Evolutionary conservation across 2,113 vertebrate genomes (phyloP), one percentile per base, ranked within the genome.

Genomic region (Grus americana): DNA sequence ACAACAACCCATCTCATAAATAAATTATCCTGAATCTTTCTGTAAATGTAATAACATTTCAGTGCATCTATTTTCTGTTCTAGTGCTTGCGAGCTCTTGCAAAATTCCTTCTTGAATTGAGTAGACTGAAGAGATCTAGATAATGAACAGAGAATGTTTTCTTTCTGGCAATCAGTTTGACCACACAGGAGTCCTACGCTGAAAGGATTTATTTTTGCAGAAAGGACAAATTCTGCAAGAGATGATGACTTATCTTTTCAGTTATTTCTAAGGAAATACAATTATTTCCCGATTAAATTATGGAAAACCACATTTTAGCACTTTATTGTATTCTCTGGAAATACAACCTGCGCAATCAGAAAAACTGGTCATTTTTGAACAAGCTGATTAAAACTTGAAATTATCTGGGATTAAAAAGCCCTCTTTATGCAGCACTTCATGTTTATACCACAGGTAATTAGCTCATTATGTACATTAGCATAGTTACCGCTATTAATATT

Each of bases 1-100:
- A 74, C 81, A 94, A 76, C 70, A 94, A 79, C 50, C 27, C 71
- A 76, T 90, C 90, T 94, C 84, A 74, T 96, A 93, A 96, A 93
- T 95, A 88, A 96, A 82, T 95, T 87, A 95, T 88, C 50, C 87
- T 46, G 66, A 72, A 86, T 58, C 30, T 90, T 81, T 92, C 78
- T 90, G 74, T 76, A 79, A 85, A 54, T 54, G 87, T 88, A 85
- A 21, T 12, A 82, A 54, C 70, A 54, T 90, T 88, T 90, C 81
- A 82, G 80, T 50, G 49, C 66, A 79, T 76, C 90, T 87, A 88
- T 95, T 93, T 95, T 87, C 84, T 91, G 34, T 94, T 62, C 46
- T 61, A 36, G 66, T 38, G n/a, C 61, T 84, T 92, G 62, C 0
- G 1, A 67, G 44, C 38, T 67, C 47, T 79, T 74, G 47, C 58